Evolutionary conservation across 2,113 vertebrate species (phyloP).

Genomic region (Leptobrachium ailaonicum): DNA sequence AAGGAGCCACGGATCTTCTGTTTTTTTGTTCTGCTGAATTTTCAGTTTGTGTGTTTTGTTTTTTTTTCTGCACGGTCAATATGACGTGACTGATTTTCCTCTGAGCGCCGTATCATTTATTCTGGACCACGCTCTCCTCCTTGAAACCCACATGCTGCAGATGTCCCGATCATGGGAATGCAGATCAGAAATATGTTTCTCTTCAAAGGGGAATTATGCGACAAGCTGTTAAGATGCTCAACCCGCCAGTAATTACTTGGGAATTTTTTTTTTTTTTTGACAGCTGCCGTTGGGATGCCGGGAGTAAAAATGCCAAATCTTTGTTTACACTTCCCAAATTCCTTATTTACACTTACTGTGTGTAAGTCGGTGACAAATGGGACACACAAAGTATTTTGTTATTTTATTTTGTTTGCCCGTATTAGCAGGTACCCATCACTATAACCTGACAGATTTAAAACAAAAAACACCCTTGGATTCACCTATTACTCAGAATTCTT

Average conservation of each 20-base stretch:
- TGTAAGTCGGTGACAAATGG: too few species aligned
- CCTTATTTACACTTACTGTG: not conserved
- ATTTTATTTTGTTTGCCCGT: too few species aligned
- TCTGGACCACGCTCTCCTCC: not conserved
- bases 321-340: slow-evolving; percentile 21
- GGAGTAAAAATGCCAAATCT: not conserved
- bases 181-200: slow-evolving; percentile 6
- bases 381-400: too few species aligned
- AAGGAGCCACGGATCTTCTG: too few species aligned
- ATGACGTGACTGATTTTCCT: too few species aligned
- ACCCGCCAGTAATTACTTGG: slow-evolving; percentile 33
- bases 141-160: slow-evolving; percentile 25
- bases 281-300: slow-evolving; percentile 33
- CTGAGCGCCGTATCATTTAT: not conserved
- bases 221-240: slow-evolving; percentile 23
- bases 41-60: too few species aligned
- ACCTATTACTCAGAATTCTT: too few species aligned
- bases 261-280: slow-evolving; percentile 16
- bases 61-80: too few species aligned
- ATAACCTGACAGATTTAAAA: too few species aligned
- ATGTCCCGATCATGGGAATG: not conserved
- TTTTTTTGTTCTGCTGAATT: too few species aligned
- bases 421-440: too few species aligned
- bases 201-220: slow-evolving; percentile 15
- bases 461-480: too few species aligned